phyloP scores from a whole-genome alignment of 2,888 invertebrate species.

The Drosophila niveifrons region DNA sequence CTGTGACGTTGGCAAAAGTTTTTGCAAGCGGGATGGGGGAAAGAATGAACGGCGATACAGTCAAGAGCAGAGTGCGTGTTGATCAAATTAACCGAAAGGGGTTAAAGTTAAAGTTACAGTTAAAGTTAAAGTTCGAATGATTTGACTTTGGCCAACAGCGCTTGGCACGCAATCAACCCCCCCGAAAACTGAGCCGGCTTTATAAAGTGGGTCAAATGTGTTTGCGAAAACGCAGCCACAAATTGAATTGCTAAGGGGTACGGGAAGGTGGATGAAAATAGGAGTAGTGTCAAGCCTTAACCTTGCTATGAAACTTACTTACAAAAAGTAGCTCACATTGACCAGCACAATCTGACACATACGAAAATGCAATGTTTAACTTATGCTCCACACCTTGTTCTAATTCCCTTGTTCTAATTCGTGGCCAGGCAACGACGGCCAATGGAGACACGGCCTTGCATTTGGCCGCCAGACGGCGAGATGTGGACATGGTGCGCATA shows the following conservation, averaged over 20 bases:
- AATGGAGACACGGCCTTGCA: slow-evolving; percentile 98
- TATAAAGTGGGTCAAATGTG: slow-evolving; percentile 70
- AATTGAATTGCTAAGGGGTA: slow-evolving; percentile 6
- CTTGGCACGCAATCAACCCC: slow-evolving; percentile 67
- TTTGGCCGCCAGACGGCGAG: slow-evolving; percentile 95
- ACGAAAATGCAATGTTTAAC: slow-evolving; percentile 26
- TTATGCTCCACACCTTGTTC: slow-evolving; percentile 20
- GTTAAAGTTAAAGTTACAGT: slow-evolving; percentile 54
- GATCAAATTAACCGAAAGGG: slow-evolving; percentile 76
- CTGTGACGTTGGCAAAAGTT: slow-evolving; percentile 74
- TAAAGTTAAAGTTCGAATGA: slow-evolving; percentile 68
- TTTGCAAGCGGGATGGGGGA: slow-evolving; percentile 19
- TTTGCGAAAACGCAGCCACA: slow-evolving; percentile 69
- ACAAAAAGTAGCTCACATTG: slow-evolving; percentile 50
- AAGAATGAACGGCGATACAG: slow-evolving; percentile 16
- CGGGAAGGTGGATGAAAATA: not conserved
- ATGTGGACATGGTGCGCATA: slow-evolving; percentile 96
- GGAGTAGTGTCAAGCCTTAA: slow-evolving; percentile 23
- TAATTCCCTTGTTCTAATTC: slow-evolving; percentile 28
- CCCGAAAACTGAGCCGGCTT: slow-evolving; percentile 70
- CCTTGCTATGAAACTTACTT: slow-evolving; percentile 41
- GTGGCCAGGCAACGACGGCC: slow-evolving; percentile 89
- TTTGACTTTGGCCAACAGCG: slow-evolving; percentile 69
- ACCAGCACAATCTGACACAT: slow-evolving; percentile 63
- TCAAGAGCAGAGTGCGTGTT: slow-evolving; percentile 74